These are phyloP conservation scores for Spinus pinus DNA, from an alignment of 2,797 vertebrate genomes.

Conservation along the genomic window DNA sequence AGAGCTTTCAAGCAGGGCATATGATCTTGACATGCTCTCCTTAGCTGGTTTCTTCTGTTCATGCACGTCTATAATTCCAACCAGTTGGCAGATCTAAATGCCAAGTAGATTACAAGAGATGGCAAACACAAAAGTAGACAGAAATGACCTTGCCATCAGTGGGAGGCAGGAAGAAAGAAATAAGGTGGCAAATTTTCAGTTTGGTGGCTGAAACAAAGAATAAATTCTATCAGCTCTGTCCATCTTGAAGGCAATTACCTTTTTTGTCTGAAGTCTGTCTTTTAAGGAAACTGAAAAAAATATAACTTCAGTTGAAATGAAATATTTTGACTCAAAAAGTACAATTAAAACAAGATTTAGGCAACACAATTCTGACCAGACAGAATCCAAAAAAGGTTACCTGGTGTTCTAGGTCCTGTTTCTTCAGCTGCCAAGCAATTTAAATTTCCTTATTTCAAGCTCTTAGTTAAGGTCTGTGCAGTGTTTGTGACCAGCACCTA, in stretches of 20 bases:
- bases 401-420: not conserved
- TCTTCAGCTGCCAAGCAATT: not conserved
- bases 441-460: not conserved
- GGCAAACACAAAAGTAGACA: not conserved
- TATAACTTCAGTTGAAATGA: not conserved
- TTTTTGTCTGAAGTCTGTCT: not conserved
- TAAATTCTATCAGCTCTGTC: not conserved
- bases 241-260: not conserved
- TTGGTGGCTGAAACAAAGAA: not conserved
- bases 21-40: not conserved
- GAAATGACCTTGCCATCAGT: not conserved
- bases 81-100: not conserved
- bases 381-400: not conserved
- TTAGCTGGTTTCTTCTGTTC: not conserved
- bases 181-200: not conserved
- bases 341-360: not conserved
- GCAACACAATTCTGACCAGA: not conserved
- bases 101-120: not conserved
- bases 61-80: not conserved
- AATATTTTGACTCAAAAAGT: not conserved
- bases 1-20: constrained; percentile 30
- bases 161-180: not conserved
- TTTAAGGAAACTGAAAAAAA: not conserved
- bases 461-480: not conserved
- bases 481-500: not conserved